Evolutionary conservation across 2,113 vertebrate genomes (phyloP).

Genomic region (Tachuris rubrigastra): DNA sequence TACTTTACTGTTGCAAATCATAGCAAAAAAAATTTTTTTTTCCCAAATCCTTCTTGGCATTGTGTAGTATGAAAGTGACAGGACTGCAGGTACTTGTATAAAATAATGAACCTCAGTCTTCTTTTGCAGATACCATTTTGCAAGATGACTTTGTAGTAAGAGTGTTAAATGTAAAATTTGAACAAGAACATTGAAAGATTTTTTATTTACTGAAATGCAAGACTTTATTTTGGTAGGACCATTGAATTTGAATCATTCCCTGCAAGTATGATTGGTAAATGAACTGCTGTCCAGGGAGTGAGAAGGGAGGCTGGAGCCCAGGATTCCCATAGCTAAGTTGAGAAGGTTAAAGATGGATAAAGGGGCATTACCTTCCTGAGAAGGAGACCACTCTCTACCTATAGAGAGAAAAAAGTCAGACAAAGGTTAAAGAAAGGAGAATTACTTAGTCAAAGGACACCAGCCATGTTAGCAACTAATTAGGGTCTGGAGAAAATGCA

Average conservation of each 20-base stretch:
- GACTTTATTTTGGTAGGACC: background rate
- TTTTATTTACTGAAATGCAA: background rate
- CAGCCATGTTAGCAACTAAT: background rate
- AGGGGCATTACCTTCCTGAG: background rate
- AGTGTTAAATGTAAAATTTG: background rate
- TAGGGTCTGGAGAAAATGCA: background rate
- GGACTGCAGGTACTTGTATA: background rate
- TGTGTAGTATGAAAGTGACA: background rate
- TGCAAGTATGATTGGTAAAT: background rate
- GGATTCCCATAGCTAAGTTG: background rate
- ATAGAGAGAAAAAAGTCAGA: background rate
- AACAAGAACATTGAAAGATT: background rate
- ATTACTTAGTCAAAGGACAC: background rate
- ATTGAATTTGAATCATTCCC: background rate
- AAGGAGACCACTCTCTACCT: background rate
- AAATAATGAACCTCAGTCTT: background rate
- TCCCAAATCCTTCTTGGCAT: background rate
- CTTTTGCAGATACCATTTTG: background rate
- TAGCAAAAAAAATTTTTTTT: background rate
- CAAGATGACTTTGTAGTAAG: background rate
- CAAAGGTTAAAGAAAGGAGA: background rate
- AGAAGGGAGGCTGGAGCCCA: background rate
- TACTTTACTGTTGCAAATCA: background rate
- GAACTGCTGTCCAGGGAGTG: background rate
- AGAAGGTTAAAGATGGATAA: background rate